Conservation (phyloP, 2,888 invertebrate genomes). For the Blastobasis lacticolella region DNA sequence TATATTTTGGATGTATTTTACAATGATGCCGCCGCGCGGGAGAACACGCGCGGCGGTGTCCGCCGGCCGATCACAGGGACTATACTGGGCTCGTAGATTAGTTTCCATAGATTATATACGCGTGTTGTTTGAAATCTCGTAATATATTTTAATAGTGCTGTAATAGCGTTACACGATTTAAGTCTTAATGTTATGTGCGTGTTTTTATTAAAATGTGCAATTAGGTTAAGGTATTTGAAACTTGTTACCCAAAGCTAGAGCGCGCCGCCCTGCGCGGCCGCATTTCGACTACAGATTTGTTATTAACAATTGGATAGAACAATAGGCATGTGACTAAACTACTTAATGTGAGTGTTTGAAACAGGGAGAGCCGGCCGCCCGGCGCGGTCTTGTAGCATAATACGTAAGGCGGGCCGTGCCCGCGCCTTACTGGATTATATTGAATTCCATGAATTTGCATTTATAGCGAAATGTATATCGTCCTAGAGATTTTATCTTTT, state of each 20-base stretch:
- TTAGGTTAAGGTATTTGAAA: slow-evolving; percentile 51
- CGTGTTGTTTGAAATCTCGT: slow-evolving; percentile 73
- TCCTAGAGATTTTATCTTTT: slow-evolving; percentile 71
- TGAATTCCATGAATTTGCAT: slow-evolving; percentile 75
- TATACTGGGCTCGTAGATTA: slow-evolving; percentile 56
- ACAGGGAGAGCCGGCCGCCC: no score
- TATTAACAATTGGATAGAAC: slow-evolving; percentile 1
- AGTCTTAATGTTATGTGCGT: slow-evolving; percentile 53
- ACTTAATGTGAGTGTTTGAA: neutral
- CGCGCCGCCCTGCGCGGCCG: no score
- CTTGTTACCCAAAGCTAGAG: slow-evolving; percentile 62
- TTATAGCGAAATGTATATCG: slow-evolving; percentile 71
- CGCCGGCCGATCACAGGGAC: slow-evolving; percentile 47
- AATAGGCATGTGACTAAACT: slow-evolving; percentile 7
- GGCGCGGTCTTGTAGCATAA: slow-evolving; percentile 58
- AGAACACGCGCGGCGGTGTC: slow-evolving; percentile 6
- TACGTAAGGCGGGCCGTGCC: slow-evolving; percentile 50
- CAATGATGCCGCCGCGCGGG: slow-evolving; percentile 37
- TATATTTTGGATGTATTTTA: slow-evolving; percentile 72
- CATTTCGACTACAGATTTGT: no score
- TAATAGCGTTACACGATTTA: slow-evolving; percentile 50
- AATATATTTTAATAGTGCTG: slow-evolving; percentile 60
- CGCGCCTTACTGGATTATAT: slow-evolving; percentile 58
- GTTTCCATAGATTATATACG: slow-evolving; percentile 50
- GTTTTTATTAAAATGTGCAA: slow-evolving; percentile 66